These are phyloP conservation scores for Saguinus imperator DNA, from an alignment of 2,113 vertebrate species.

Conservation along the genomic window DNA sequence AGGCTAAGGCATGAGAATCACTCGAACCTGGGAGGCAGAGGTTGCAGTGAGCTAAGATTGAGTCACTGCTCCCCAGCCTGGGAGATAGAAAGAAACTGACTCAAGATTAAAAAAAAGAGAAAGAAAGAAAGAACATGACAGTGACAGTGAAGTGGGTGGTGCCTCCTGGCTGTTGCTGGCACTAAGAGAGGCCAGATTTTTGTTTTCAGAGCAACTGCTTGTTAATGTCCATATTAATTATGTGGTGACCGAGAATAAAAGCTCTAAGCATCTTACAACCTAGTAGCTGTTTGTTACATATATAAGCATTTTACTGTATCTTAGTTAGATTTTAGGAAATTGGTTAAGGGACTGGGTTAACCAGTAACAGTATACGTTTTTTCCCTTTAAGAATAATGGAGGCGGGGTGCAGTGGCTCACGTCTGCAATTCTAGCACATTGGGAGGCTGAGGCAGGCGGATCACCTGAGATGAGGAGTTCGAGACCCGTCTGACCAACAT, in stretches of 20 bases:
- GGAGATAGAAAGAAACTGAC: no score
- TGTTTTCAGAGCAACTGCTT: background rate
- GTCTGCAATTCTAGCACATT: no score
- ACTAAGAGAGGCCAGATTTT: background rate
- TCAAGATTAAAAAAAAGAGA: no score
- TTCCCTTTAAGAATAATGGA: constrained; percentile 18
- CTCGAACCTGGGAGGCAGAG: no score
- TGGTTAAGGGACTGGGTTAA: background rate
- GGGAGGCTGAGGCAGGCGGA: no score
- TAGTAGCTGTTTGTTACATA: background rate
- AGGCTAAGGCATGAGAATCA: no score
- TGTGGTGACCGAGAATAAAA: background rate
- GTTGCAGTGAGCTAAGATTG: no score
- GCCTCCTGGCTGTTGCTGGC: background rate
- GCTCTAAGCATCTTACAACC: background rate
- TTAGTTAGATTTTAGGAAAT: background rate
- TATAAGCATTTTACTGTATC: background rate
- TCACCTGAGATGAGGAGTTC: no score
- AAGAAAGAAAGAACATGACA: background rate
- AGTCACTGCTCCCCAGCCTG: no score
- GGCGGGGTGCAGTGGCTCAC: no score
- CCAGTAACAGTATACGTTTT: background rate
- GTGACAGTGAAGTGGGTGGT: background rate
- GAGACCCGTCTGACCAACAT: no score
- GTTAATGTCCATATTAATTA: background rate